Evolutionary conservation across 2,888 invertebrate species (phyloP).

Genomic region (Clanis bilineata): DNA sequence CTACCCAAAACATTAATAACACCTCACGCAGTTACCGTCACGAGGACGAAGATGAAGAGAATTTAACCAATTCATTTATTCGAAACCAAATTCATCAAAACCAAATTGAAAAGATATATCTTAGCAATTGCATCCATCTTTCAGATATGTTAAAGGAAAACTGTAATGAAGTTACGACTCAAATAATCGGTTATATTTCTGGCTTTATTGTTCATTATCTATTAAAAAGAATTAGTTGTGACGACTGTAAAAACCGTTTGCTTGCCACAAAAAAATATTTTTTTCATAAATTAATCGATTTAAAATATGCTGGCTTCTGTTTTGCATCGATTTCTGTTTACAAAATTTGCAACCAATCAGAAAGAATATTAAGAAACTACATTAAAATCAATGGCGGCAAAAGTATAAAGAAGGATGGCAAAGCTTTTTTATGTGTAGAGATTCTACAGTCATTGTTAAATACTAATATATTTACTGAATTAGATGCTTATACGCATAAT

Average conservation of each 20-base stretch:
- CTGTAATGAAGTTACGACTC: not conserved
- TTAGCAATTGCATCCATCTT: too few relatives aligned
- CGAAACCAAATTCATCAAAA: too few relatives aligned
- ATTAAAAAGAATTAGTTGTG: not conserved
- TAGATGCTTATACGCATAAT: too few relatives aligned
- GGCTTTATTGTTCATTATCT: not conserved
- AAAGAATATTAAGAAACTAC: not conserved
- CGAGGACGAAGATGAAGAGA: too few relatives aligned
- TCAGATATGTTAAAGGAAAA: not conserved
- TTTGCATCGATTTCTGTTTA: not conserved
- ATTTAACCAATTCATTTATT: too few relatives aligned
- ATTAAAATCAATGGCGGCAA: not conserved
- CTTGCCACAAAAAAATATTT: not conserved
- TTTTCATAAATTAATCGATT: conserved; percentile 3
- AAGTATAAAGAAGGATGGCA: not conserved
- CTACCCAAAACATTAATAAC: too few relatives aligned
- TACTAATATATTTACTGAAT: too few relatives aligned
- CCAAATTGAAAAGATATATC: too few relatives aligned
- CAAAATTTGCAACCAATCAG: conserved; percentile 4
- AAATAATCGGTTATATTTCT: not conserved
- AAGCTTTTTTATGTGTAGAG: not conserved
- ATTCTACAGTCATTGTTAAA: not conserved
- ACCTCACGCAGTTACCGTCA: too few relatives aligned
- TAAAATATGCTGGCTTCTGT: not conserved
- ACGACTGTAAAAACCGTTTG: not conserved